These are phyloP conservation scores for Takifugu bimaculatus DNA, from an alignment of 2,113 vertebrate genomes.

Conservation along the genomic window DNA sequence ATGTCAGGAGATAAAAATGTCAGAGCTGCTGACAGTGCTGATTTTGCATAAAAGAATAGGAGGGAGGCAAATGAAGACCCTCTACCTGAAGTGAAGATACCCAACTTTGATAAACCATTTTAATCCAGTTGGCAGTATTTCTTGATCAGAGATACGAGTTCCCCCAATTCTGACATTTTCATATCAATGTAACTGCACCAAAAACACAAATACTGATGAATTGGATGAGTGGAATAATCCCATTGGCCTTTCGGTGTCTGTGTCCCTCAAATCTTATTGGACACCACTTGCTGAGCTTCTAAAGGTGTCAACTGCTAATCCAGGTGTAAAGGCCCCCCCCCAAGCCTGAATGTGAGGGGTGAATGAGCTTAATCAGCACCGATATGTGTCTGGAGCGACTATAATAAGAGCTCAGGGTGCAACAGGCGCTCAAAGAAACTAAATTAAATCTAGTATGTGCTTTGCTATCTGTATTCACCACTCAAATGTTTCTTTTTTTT, in stretches of 20 bases:
- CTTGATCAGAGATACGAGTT: conserved; percentile 12
- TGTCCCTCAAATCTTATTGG: neutral
- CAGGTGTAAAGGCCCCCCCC: neutral
- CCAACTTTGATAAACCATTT: conserved; percentile 43
- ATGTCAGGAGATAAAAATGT: conserved; percentile 48
- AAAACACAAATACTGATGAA: conserved; percentile 6
- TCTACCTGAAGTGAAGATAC: conserved; percentile 35
- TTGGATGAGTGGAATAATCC: neutral
- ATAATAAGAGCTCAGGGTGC: conserved; percentile 4
- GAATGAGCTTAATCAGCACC: conserved; percentile 1
- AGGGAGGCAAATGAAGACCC: conserved; percentile 30
- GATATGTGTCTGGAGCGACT: neutral
- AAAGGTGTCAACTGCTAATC: too few species aligned
- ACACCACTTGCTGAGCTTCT: neutral
- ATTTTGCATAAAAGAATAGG: conserved; percentile 46
- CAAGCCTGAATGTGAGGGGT: neutral
- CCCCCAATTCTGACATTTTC: conserved; percentile 11
- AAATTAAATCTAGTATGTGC: neutral
- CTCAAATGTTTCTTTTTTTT: neutral
- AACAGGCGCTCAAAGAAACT: neutral
- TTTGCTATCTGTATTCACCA: neutral
- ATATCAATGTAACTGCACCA: conserved; percentile 17
- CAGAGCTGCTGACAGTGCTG: conserved; percentile 53
- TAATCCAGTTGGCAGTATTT: conserved; percentile 33
- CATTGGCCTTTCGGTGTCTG: too few species aligned